Evolutionary conservation across 2,888 invertebrate species (phyloP), one percentile per base, ranked within the genome.

Genomic region (Ochropacha duplaris): DNA sequence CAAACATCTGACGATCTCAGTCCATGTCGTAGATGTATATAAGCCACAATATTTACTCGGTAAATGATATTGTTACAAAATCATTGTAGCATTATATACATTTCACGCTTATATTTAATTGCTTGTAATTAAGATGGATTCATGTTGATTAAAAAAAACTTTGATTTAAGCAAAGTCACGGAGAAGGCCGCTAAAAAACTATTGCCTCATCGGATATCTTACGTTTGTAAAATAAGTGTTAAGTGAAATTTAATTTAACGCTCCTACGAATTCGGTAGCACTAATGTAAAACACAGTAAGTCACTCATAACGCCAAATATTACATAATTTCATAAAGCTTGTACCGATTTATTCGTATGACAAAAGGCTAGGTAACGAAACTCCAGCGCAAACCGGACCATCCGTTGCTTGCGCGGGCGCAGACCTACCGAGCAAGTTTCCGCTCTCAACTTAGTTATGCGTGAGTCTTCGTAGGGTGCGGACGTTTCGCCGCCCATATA

Each of bases 311-410:
- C 55, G 31, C 52, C 31, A 78, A 68, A 68, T 72, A 72, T 84
- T 85, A 81, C 78, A 86, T 86, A 87, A 87, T 84, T 81, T 83
- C 81, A 76, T 52, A 52, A 31, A 75, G 80, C 44, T 19, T 44
- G 44, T 44, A 44, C 44, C 44, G 44, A 75, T 83, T 83, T 81
- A 84, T 81, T 78, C 79, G 72, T 84, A 87, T 87, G 87, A 88
- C 87, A 88, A 88, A 88, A 87, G 86, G 76, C 79, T 73, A 79
- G 82, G 85, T 77, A 81, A 80, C 79, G 80, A 83, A 82, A 83
- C 78, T 66, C 73, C 76, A 78, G 74, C 69, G 65, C 59, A 77
- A 90, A 90, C 91, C 91, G 91, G 91, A 85, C 89, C 83, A 86
- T 88, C 86, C 81, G 86, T 82, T 83, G 81, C 76, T 57, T 74